phyloP scores from a whole-genome alignment of 2,888 invertebrate species.

The Eupithecia tripunctaria region DNA sequence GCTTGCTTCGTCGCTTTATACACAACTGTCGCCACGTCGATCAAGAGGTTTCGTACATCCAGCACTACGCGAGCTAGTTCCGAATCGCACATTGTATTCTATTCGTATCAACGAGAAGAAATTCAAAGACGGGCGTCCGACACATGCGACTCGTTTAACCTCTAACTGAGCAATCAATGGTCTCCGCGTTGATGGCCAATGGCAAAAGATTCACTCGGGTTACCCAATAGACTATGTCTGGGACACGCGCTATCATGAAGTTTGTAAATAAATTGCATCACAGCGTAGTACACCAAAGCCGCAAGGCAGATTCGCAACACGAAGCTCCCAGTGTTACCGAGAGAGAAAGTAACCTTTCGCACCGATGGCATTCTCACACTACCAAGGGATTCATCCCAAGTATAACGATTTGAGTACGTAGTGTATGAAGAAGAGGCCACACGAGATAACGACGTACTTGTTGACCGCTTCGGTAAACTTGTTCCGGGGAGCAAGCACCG shows the following conservation, averaged over 20 bases:
- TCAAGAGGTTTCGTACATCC: background rate
- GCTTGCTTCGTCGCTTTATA: background rate
- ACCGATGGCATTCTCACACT: background rate
- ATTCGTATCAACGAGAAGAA: background rate
- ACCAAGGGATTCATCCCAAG: background rate
- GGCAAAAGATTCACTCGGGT: background rate
- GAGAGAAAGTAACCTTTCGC: background rate
- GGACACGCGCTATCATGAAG: slow-evolving; percentile 8
- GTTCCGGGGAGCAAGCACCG: background rate
- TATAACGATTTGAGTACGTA: background rate
- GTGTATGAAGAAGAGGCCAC: background rate
- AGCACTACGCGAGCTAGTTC: background rate
- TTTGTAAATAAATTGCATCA: slow-evolving; percentile 7
- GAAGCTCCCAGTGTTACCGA: slow-evolving; percentile 2
- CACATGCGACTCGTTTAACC: background rate
- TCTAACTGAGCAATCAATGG: background rate
- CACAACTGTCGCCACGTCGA: background rate
- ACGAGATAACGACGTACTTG: background rate
- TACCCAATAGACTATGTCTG: background rate
- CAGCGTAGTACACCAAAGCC: background rate
- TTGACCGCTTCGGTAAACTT: background rate
- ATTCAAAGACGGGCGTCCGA: background rate
- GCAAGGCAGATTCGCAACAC: slow-evolving; percentile 1
- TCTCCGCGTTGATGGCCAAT: background rate
- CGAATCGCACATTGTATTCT: background rate